Conservation (phyloP, 2,113 vertebrate genomes). For the Gallinago jamesoni region DNA sequence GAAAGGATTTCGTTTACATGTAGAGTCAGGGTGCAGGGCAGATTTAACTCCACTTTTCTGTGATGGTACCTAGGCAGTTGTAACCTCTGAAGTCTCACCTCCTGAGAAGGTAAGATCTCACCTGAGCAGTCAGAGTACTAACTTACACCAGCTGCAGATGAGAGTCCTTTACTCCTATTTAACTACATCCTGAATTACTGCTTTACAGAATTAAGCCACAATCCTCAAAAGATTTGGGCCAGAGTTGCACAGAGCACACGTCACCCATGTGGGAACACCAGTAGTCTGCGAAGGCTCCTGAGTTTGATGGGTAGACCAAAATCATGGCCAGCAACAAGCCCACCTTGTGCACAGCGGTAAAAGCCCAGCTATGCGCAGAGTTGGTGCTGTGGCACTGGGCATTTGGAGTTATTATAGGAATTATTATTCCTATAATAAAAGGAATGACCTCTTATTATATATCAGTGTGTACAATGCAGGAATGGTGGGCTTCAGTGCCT, state of each 20-base stretch:
- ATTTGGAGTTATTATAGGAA: background rate
- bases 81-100: background rate
- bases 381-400: background rate
- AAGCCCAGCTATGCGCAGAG: background rate
- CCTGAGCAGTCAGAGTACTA: background rate
- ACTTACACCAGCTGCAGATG: background rate
- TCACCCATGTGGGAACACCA: background rate
- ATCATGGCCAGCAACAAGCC: background rate
- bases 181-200: background rate
- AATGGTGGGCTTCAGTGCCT: background rate
- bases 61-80: background rate
- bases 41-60: background rate
- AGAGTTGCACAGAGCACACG: background rate
- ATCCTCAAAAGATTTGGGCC: background rate
- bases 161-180: background rate
- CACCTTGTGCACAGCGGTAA: background rate
- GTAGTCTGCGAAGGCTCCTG: background rate
- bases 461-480: background rate
- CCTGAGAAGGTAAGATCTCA: background rate
- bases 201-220: background rate
- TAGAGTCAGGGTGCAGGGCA: background rate
- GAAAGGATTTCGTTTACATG: background rate
- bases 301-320: background rate
- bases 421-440: background rate
- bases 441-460: background rate